Conservation (phyloP, 2,888 invertebrate species). For the Ecliptopera silaceata region DNA sequence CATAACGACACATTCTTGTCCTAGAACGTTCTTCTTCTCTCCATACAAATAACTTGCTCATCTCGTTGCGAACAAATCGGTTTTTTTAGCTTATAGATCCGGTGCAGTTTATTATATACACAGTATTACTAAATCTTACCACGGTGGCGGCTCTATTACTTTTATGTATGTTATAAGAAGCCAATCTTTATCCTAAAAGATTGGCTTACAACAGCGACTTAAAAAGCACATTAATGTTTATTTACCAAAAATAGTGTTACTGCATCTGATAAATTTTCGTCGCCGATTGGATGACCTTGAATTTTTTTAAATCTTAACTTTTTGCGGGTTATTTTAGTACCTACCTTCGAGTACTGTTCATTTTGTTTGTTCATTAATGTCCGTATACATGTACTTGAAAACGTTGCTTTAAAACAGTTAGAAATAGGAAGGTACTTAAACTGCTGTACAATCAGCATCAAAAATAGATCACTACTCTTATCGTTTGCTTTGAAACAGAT, state of each 20-base stretch:
- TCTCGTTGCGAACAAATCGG: neutral
- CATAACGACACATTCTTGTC: slow-evolving; percentile 19
- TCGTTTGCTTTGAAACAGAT: no score
- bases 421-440: no score
- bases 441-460: no score
- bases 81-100: neutral
- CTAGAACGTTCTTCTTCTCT: slow-evolving; percentile 10
- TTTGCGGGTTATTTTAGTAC: neutral
- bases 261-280: neutral
- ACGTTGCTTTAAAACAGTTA: no score
- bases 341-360: no score
- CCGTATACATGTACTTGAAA: no score
- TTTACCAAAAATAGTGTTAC: neutral
- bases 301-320: neutral
- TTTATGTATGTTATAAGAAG: no score
- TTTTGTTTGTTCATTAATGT: no score
- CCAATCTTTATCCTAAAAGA: no score
- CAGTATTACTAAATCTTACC: neutral
- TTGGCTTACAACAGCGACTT: neutral
- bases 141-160: neutral
- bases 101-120: neutral
- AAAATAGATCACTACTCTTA: no score
- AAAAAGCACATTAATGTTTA: neutral
- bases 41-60: neutral
- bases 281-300: slow-evolving; percentile 27